Conservation (phyloP, 2,113 vertebrate genomes). For the Gambusia affinis region DNA sequence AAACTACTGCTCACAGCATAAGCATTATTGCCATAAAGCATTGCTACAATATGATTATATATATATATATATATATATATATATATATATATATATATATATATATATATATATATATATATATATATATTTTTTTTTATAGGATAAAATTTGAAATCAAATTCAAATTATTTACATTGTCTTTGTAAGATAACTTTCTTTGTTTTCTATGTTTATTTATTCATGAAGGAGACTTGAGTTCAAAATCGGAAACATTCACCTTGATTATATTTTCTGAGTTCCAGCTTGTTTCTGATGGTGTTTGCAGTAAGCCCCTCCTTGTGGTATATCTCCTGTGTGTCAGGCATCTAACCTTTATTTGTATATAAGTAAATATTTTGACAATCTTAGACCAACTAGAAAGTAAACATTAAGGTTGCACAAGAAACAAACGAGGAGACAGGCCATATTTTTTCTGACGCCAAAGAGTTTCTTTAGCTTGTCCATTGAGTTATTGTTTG, state of each 20-base stretch:
- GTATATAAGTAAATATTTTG: conserved; percentile 82
- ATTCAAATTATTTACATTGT: neutral
- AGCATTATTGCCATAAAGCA: neutral
- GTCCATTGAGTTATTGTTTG: conserved; percentile 51
- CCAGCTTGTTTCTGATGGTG: conserved; percentile 58
- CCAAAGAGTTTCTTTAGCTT: conserved; percentile 83
- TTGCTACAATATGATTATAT: neutral
- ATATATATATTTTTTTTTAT: no score
- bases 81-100: no score
- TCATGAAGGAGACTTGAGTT: neutral
- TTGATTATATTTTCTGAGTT: conserved; percentile 1
- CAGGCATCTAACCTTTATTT: conserved; percentile 78
- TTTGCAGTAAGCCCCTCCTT: conserved; percentile 59
- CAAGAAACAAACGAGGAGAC: conserved; percentile 70
- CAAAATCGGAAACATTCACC: conserved; percentile 42
- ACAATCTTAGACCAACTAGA: conserved; percentile 83
- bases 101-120: no score
- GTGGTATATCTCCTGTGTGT: conserved; percentile 61
- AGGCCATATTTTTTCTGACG: conserved; percentile 83
- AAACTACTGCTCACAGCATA: no score
- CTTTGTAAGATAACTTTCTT: conserved; percentile 22
- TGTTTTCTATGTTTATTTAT: conserved; percentile 1
- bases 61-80: neutral
- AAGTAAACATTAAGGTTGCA: conserved; percentile 76
- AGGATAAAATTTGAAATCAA: neutral